Evolutionary conservation across 30 jellyfish, hydroid and myxozoan species (phyloP), one percentile per base, ranked within the genome.

Genomic region (Pelagia noctiluca): DNA sequence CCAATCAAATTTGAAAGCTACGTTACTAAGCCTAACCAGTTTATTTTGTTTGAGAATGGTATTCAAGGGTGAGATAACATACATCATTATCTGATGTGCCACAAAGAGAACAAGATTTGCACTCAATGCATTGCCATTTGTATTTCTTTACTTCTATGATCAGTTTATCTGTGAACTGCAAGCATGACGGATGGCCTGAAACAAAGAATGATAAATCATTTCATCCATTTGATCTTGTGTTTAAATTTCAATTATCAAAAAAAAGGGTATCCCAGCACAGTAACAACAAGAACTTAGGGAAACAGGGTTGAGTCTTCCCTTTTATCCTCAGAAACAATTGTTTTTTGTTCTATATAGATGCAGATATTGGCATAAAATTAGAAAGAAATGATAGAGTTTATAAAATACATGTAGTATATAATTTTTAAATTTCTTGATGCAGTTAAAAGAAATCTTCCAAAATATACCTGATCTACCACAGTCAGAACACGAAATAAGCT

Each of bases 21-120:
- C 24, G 21, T 2, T 35, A 21, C 4, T 2, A 72, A 77, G 57
- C 22, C 66, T 16, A 57, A 30, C 3, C 3, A 32, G 83, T 24
- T 3, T 3, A 4, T 29, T n/a, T 32, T 18, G 11, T 38, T 22
- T 30, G 25, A n/a, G n/a, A 24, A 37, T n/a, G 16, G 24, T 23
- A 48, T 2, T 7, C 31, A 76, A 8, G 18, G 30, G 5, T 46
- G 2, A 22, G 35, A 60, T 0, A 34, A 60, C 99, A 49, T 88
- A 94, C 99, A 82, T 94, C 99, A 57, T 94, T 94, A 57, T 94
- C 99, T 0, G 99, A 94, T 3, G 99, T 94, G 28, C 99, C 99
- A 63, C 99, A 94, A 34, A 94, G 50, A n/a, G 96, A 94, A 75
- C 99, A 94, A 24, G 97, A 94, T 79, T 94, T 94, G 84, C 99